phyloP scores from a whole-genome alignment of 2,888 invertebrate species.

The Callimorpha dominula region DNA sequence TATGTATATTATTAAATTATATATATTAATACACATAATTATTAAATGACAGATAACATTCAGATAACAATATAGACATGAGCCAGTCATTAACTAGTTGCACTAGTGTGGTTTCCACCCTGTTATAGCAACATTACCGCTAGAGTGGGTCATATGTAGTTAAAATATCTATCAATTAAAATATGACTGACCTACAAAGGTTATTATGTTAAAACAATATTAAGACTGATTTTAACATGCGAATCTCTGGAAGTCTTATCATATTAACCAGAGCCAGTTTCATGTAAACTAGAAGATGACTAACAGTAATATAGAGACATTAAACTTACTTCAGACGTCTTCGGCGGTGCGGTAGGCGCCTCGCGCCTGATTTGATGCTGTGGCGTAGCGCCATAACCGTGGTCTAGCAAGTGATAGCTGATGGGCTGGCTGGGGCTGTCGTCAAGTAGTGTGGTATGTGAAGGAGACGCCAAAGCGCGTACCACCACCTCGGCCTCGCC shows the following conservation, averaged over 20 bases:
- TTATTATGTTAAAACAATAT: neutral
- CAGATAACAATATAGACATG: neutral
- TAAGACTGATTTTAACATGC: neutral
- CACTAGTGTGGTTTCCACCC: neutral
- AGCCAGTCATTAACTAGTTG: neutral
- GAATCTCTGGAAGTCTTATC: neutral
- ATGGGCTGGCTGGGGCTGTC: slow-evolving; percentile 85
- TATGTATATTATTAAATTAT: too few relatives aligned
- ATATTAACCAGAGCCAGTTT: neutral
- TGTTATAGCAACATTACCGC: neutral
- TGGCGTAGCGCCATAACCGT: slow-evolving; percentile 95
- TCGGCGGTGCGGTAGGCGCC: slow-evolving; percentile 85
- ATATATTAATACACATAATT: too few relatives aligned
- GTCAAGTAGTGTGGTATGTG: slow-evolving; percentile 83
- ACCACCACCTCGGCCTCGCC: slow-evolving; percentile 84
- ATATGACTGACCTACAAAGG: neutral
- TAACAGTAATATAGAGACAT: neutral
- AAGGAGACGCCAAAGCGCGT: slow-evolving; percentile 84
- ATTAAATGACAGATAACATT: neutral
- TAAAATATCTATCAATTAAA: neutral
- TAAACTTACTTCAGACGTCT: slow-evolving; percentile 85
- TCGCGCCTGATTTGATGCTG: slow-evolving; percentile 89
- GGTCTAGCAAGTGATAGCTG: slow-evolving; percentile 93
- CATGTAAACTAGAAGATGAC: neutral
- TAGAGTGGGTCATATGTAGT: neutral